phyloP scores from a whole-genome alignment of 2,888 invertebrate species.

The Cephus nigrinus region DNA sequence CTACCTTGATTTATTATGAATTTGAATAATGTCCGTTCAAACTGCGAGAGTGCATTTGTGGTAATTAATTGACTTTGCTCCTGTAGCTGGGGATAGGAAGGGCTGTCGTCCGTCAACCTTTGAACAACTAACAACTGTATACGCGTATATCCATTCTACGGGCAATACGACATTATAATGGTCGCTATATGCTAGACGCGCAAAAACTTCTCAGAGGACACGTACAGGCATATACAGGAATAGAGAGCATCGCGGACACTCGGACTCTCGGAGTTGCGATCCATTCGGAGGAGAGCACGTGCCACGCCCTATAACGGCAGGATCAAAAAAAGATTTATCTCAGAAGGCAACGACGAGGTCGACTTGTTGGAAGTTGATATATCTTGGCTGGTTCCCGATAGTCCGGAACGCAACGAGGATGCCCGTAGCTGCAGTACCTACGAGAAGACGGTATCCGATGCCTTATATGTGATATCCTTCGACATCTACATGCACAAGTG shows the following conservation, averaged over 20 bases:
- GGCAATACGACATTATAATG: not conserved
- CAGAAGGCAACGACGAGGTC: constrained; percentile 9
- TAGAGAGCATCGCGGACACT: constrained; percentile 3
- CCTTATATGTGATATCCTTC: constrained; percentile 2
- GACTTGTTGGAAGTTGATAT: constrained; percentile 5
- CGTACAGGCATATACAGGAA: not conserved
- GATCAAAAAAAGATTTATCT: not conserved
- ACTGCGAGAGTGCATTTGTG: constrained; percentile 24
- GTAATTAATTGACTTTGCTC: constrained; percentile 37
- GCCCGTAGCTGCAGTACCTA: not conserved
- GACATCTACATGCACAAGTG: not conserved
- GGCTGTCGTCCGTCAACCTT: not conserved
- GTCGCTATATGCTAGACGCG: not conserved
- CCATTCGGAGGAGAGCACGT: constrained; percentile 4
- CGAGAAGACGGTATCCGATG: not conserved
- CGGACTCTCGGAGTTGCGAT: not conserved
- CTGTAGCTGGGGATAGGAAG: not conserved
- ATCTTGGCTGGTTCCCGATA: constrained; percentile 4
- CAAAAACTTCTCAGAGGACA: not conserved
- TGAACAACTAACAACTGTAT: not conserved
- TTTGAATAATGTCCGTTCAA: constrained; percentile 22
- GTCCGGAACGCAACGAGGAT: not conserved
- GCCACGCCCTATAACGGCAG: constrained; percentile 10
- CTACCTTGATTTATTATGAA: constrained; percentile 45
- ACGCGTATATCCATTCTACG: not conserved